phyloP scores from a whole-genome alignment of 1,140 invertebrate genomes.

The Euwallacea similis region DNA sequence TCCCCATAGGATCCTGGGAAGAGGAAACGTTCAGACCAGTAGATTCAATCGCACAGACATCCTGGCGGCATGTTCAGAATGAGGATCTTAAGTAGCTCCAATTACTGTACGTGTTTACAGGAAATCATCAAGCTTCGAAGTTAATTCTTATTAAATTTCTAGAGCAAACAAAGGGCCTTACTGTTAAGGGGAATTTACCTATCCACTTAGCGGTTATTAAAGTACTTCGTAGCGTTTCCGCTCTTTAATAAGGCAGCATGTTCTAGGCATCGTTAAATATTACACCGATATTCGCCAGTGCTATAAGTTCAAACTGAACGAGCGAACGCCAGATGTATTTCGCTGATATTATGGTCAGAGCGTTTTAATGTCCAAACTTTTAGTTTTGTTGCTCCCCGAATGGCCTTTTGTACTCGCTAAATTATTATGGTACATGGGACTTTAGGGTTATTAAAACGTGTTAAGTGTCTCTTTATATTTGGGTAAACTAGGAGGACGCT shows the following conservation, averaged over 20 bases:
- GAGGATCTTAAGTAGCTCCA: too few species aligned
- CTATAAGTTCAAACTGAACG: constrained; percentile 12
- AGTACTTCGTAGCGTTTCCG: constrained; percentile 22
- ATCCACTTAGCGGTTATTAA: constrained; percentile 24
- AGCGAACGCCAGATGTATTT: constrained; percentile 21
- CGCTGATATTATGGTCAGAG: constrained; percentile 18
- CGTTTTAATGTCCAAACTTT: constrained; percentile 23
- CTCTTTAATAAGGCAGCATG: constrained; percentile 18
- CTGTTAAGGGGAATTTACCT: constrained; percentile 10
- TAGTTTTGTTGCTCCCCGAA: constrained; percentile 19
- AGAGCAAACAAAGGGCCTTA: too few species aligned
- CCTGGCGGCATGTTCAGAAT: too few species aligned
- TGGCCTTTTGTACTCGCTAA: constrained; percentile 6
- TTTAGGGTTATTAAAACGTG: constrained; percentile 9
- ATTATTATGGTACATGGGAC: constrained; percentile 12
- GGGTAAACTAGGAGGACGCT: too few species aligned
- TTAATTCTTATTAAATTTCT: too few species aligned
- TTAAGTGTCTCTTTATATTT: not conserved
- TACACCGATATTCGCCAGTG: constrained; percentile 6
- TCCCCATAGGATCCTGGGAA: too few species aligned
- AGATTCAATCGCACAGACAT: too few species aligned
- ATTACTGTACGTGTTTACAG: too few species aligned
- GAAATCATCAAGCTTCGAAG: too few species aligned
- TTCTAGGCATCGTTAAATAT: constrained; percentile 16
- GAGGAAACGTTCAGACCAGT: too few species aligned